A percentile compares a stretch with the other conserved stretches of the same genome.
These are phyloP conservation scores for Drosophila nigromelanica DNA, from an alignment of 1,140 invertebrate species.

Conservation along the genomic window DNA sequence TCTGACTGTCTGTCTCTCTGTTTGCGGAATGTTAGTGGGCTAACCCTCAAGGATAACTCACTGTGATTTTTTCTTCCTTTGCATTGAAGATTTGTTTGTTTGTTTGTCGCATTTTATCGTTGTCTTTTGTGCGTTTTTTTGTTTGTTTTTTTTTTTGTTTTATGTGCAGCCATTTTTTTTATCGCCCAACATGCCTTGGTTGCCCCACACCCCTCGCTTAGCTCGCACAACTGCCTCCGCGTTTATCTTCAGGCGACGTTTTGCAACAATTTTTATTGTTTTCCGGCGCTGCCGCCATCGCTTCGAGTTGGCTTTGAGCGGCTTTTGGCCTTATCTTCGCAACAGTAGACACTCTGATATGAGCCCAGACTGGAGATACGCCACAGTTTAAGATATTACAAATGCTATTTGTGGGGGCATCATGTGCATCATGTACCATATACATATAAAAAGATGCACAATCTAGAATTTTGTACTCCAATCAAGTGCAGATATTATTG, in stretches of 20 bases:
- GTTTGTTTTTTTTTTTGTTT: constrained; percentile 43
- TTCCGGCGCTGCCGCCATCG: constrained; percentile 44
- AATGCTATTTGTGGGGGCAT: constrained; percentile 10
- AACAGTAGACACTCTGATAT: constrained; percentile 14
- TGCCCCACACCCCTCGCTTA: constrained; percentile 7
- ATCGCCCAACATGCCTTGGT: constrained; percentile 55
- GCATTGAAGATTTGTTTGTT: constrained; percentile 46
- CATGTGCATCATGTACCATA: too few relatives aligned
- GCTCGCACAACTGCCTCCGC: constrained; percentile 19
- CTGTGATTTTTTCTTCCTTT: constrained; percentile 31
- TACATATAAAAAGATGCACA: too few relatives aligned
- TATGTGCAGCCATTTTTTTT: constrained; percentile 77
- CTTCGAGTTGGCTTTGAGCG: constrained; percentile 53
- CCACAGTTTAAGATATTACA: constrained; percentile 40
- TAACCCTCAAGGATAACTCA: constrained; percentile 41
- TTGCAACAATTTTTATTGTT: constrained; percentile 81
- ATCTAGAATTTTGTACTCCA: too few relatives aligned
- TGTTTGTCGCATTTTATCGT: constrained; percentile 76
- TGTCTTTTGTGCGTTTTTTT: constrained; percentile 35
- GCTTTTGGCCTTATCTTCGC: constrained; percentile 45
- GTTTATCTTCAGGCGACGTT: constrained; percentile 70
- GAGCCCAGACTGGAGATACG: constrained; percentile 8
- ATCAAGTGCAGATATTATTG: background rate
- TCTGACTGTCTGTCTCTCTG: constrained; percentile 16
- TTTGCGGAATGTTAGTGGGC: constrained; percentile 17